Base-by-base conservation (phyloP, 2,888 invertebrate genomes). In the Lymantria monacha region DNA sequence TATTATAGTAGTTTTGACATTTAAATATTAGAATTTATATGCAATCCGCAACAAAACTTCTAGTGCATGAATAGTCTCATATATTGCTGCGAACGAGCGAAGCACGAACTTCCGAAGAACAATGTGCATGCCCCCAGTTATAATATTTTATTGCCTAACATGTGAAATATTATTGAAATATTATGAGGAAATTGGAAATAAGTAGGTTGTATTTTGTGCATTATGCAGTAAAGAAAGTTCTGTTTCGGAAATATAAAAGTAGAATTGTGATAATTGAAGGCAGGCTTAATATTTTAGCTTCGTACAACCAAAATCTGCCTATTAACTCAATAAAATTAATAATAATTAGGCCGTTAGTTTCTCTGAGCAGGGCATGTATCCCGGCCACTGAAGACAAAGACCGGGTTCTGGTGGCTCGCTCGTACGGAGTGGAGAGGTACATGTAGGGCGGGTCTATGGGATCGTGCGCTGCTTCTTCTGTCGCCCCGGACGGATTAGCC, bases 81-180 rank as follows among this genome's bases (percentile, higher is more conserved):
- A 69, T 68, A 66, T 69, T 56, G 59, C 59, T 51, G 63, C 61
- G 51, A 48, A 60, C 57, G 58, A 33, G 9, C 57, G 58, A 33
- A 10, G 53, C 63, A 59, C 55, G 59, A 57, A 61, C 60, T 60
- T 53, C 58, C 51, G 59, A 58, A 58, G 59, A 63, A 66, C 63
- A 71, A 73, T 72, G 70, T 76, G 72, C 73, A 74, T 69, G 66
- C 69, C 68, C 58, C 65, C 67, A 68, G 63, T 69, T 74, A 74
- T 70, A 73, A 76, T 73, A 76, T 70, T 77, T 77, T 74, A 80
- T 75, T 70, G 71, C 65, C 50, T 59, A 63, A 69, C 71, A 67
- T 68, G 63, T 71, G 64, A 61, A 68, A 67, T 72, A 70, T 68
- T 65, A 69, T 68, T 68, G 74, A 70, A 69, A 72, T 68, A 69